Base-by-base conservation (phyloP, 2,113 vertebrate species). In the Turnix velox region DNA sequence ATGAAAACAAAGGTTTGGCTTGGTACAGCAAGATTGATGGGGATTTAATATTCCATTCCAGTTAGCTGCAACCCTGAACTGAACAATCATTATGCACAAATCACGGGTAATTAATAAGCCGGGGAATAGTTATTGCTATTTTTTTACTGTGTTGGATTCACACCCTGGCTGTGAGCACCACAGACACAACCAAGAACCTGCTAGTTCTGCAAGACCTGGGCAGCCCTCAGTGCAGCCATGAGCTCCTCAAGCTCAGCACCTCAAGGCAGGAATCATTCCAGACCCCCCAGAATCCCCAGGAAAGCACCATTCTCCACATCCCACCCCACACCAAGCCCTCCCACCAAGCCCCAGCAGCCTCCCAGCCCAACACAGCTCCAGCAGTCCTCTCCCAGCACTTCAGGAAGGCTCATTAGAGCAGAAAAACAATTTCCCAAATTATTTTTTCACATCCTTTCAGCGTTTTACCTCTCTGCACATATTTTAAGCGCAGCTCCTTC, bases 161-260 rank as follows among this genome's bases (percentile, higher is more conserved):
- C 0, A 2, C 12, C 58, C 28, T 1, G 1, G 68, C 37, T 19
- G 35, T 7, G 39, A 68, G 58, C 14, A 58, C 39, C 84, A 58
- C 55, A 66, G 27, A 23, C 13, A 22, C 54, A 22, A 19, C 22
- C 35, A 31, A 42, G 69, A 58, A 10, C 2, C 1, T 10, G n/a
- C 45, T 40, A 24, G 55, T 30, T n/a, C 12, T n/a, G 66, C 40
- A 33, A 45, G 40, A n/a, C 20, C 18, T 10, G 3, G 16, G 58
- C 37, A 22, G 9, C 54, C 54, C 63, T 23, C 14, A 0, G 25
- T 14, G 18, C 2, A 5, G 52, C 52, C 6, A 1, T 33, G 6
- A 0, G 33, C 68, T 43, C n/a, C 59, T 23, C 1, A 0, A 35
- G 35, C n/a, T 49, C 45, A 14, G 25, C 27, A 22, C 3, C 11